Conservation (phyloP, 2,113 vertebrate species). For the Dermatemys mawii region DNA sequence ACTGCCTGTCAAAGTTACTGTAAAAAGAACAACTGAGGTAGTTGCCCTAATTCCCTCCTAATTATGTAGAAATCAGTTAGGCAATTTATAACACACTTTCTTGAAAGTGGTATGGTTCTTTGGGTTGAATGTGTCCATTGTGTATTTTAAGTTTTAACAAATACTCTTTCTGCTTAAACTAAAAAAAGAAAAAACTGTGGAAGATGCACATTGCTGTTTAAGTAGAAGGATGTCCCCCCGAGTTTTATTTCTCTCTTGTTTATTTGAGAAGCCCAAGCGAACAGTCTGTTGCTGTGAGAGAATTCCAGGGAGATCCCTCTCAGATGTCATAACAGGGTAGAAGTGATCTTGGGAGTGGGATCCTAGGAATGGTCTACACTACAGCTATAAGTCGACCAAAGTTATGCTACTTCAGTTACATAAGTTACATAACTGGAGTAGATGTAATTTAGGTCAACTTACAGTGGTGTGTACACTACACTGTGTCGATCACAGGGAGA, state of each 20-base stretch:
- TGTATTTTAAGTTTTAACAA: not conserved
- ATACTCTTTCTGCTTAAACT: not conserved
- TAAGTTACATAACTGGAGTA: too few species aligned
- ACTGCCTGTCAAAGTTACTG: conserved; percentile 41
- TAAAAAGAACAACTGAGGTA: conserved; percentile 6
- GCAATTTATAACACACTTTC: not conserved
- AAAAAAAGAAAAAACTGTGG: not conserved
- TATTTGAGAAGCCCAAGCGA: conserved; percentile 21
- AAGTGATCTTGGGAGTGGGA: not conserved
- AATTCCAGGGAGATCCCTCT: not conserved
- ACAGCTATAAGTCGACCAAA: too few species aligned
- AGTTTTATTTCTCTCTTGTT: conserved; percentile 10
- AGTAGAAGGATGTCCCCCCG: conserved; percentile 4
- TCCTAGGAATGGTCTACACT: not conserved
- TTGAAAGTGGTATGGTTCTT: not conserved
- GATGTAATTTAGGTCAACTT: too few species aligned
- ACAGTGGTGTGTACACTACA: too few species aligned
- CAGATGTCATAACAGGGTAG: not conserved
- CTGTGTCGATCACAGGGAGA: too few species aligned
- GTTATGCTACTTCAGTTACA: too few species aligned
- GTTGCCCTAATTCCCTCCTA: conserved; percentile 28
- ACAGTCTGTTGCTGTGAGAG: not conserved
- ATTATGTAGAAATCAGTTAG: not conserved
- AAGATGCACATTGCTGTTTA: conserved; percentile 20
- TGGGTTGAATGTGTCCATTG: not conserved